These are phyloP conservation scores for Cheumatopsyche charites DNA, from an alignment of 1,140 invertebrate genomes.

Conservation along the genomic window DNA sequence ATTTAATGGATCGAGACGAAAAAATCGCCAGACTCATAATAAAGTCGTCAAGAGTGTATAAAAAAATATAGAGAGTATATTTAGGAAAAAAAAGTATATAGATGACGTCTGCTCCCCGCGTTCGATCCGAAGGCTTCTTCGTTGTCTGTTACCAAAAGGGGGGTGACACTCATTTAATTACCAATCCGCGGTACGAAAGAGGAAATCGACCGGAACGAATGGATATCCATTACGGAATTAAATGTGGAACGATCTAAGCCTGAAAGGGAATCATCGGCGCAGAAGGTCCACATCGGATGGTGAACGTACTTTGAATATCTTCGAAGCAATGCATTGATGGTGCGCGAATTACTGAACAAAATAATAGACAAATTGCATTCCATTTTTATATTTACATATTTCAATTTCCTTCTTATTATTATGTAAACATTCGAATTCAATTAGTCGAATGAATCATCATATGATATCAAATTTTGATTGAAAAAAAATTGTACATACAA, in stretches of 20 bases:
- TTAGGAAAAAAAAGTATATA: constrained; percentile 11
- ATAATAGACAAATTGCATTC: no score
- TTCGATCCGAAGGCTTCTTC: background rate
- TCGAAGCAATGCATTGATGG: background rate
- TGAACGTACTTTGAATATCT: constrained; percentile 38
- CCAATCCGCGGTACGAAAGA: constrained; percentile 45
- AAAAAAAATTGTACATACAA: no score
- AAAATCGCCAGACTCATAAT: constrained; percentile 34
- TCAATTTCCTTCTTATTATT: background rate
- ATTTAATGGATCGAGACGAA: constrained; percentile 31
- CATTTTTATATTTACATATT: background rate
- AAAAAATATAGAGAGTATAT: constrained; percentile 26
- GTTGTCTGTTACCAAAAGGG: background rate
- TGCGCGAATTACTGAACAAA: background rate
- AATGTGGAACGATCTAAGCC: constrained; percentile 46
- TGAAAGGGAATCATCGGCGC: constrained; percentile 30
- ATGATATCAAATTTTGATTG: no score
- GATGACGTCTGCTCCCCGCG: constrained; percentile 15
- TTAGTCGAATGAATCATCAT: no score
- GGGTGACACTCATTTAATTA: constrained; percentile 48
- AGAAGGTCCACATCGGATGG: constrained; percentile 42
- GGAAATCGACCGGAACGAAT: constrained; percentile 48
- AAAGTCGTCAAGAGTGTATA: constrained; percentile 27
- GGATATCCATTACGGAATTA: constrained; percentile 49
- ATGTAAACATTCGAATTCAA: no score